These are phyloP conservation scores for Troilus luridus DNA, from an alignment of 2,888 invertebrate species.

Conservation along the genomic window DNA sequence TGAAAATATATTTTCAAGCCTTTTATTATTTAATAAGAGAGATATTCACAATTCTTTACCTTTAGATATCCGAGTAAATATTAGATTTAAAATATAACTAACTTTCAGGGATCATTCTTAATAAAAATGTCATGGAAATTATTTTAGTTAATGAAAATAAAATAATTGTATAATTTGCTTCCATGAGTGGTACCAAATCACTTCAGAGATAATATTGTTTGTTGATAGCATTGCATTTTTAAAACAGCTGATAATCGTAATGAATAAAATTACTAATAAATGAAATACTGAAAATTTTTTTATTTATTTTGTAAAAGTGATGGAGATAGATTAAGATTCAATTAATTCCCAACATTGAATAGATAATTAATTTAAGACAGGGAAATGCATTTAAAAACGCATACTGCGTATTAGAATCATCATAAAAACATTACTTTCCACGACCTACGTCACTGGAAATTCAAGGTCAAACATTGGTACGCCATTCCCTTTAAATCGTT, in stretches of 20 bases:
- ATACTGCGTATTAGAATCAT: slow-evolving; percentile 54
- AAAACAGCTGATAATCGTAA: slow-evolving; percentile 26
- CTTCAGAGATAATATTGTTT: slow-evolving; percentile 39
- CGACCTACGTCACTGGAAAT: slow-evolving; percentile 64
- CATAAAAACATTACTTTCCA: slow-evolving; percentile 61
- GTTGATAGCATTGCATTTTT: slow-evolving; percentile 9
- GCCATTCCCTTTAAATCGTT: slow-evolving; percentile 50
- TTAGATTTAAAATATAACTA: not conserved
- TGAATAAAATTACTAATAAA: not conserved
- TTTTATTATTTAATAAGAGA: not conserved
- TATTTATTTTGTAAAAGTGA: not conserved
- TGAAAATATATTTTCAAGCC: not conserved
- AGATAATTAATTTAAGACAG: not conserved
- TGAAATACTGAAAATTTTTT: not conserved
- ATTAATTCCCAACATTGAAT: not conserved
- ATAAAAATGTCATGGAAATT: not conserved
- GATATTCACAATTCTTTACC: not conserved
- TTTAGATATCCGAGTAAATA: not conserved
- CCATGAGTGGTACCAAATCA: slow-evolving; percentile 17
- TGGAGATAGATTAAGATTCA: not conserved
- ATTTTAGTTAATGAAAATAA: not conserved
- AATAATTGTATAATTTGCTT: not conserved
- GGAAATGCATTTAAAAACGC: slow-evolving; percentile 11
- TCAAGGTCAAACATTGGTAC: slow-evolving; percentile 62
- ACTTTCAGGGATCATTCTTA: not conserved